phyloP scores from a whole-genome alignment of 2,888 invertebrate species.

The Oscheius sp. region DNA sequence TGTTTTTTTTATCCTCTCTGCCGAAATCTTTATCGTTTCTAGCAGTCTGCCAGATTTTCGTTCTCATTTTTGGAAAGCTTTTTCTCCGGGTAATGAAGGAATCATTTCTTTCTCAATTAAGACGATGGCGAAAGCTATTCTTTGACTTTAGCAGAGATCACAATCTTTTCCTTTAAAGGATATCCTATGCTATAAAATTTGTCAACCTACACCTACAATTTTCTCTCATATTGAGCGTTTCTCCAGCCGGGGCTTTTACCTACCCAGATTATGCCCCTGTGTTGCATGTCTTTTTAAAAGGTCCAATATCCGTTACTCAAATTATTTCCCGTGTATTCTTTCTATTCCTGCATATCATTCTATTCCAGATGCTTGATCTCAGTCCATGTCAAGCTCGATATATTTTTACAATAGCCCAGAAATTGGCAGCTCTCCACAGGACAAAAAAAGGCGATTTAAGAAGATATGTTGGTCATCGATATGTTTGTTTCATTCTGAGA shows the following conservation, averaged over 20 bases:
- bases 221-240: neutral
- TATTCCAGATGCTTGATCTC: neutral
- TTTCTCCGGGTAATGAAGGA: neutral
- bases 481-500: neutral
- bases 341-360: no score
- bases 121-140: neutral
- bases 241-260: neutral
- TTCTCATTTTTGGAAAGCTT: no score
- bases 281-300: no score
- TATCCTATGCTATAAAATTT: neutral
- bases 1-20: no score
- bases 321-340: no score
- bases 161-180: neutral
- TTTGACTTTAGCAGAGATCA: neutral
- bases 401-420: constrained; percentile 4
- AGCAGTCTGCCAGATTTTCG: no score
- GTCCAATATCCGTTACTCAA: no score
- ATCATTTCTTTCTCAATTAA: neutral
- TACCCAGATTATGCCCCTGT: no score
- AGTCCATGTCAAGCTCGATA: constrained; percentile 11
- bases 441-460: neutral
- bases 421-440: neutral
- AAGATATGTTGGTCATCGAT: constrained; percentile 3
- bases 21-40: no score
- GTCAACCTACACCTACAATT: neutral